Percentiles rank a stretch among this genome's conserved stretches.
Evolutionary conservation across 2,113 vertebrate genomes (phyloP).

Genomic region (Antennarius striatus): DNA sequence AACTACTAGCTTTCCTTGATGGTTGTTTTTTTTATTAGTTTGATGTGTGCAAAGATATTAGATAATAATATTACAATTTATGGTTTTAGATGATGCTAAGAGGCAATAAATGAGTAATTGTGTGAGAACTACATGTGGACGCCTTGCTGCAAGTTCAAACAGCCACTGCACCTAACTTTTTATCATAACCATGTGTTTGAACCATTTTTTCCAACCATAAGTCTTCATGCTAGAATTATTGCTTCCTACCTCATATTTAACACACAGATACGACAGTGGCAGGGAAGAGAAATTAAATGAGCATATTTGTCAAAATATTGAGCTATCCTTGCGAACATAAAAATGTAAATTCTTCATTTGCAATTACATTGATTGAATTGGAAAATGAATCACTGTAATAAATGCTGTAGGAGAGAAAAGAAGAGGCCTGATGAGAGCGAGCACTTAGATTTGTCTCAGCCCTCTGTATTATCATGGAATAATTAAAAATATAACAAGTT

Average conservation of each 20-base stretch:
- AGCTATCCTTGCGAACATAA: background rate
- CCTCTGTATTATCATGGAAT: slow-evolving; percentile 41
- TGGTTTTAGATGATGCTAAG: no score
- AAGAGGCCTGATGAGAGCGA: background rate
- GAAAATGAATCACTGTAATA: slow-evolving; percentile 1
- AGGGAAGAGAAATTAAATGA: background rate
- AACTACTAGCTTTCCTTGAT: no score
- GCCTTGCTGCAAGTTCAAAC: no score
- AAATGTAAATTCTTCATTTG: background rate
- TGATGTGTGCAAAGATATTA: no score
- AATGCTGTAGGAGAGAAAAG: slow-evolving; percentile 13
- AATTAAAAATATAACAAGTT: slow-evolving; percentile 45
- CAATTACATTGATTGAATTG: slow-evolving; percentile 7
- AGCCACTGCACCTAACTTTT: no score
- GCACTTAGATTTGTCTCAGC: slow-evolving; percentile 37
- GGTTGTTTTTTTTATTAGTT: no score
- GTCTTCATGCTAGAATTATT: background rate
- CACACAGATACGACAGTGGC: background rate
- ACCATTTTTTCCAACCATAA: background rate
- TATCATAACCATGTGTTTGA: no score
- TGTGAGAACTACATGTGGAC: no score
- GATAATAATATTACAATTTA: no score
- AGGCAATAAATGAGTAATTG: no score
- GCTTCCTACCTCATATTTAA: background rate
- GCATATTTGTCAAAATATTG: background rate